These are phyloP conservation scores for Octonoba sinensis DNA, from an alignment of 2,888 invertebrate species.

Conservation along the genomic window DNA sequence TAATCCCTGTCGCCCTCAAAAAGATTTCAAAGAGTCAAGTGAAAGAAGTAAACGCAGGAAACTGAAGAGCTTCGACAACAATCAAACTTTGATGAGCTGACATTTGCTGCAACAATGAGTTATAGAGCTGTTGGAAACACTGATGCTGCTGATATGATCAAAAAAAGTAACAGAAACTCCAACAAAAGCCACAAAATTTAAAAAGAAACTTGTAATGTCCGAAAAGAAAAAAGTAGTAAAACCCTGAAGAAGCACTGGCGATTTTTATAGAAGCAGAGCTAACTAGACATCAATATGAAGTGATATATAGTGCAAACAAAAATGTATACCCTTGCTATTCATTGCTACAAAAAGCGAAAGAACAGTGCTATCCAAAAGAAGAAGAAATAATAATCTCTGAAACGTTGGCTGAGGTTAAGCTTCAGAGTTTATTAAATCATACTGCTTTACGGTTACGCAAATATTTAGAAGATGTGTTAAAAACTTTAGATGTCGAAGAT, in stretches of 20 bases:
- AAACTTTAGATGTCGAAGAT: not conserved
- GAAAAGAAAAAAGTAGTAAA: not conserved
- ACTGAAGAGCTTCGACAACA: not conserved
- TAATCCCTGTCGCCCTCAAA: not conserved
- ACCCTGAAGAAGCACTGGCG: slow-evolving; percentile 15
- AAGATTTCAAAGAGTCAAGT: not conserved
- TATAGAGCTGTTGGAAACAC: not conserved
- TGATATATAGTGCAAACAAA: slow-evolving; percentile 13
- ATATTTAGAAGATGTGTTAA: slow-evolving; percentile 1
- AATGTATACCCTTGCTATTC: slow-evolving; percentile 21
- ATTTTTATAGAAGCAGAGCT: slow-evolving; percentile 21
- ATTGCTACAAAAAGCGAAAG: slow-evolving; percentile 7
- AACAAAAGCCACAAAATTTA: slow-evolving; percentile 6
- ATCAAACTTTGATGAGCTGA: not conserved
- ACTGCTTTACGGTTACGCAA: not conserved
- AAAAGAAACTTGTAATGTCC: not conserved
- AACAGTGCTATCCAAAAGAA: not conserved
- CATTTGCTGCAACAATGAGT: not conserved
- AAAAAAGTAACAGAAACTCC: not conserved
- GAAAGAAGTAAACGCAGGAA: slow-evolving; percentile 1
- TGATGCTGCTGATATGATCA: not conserved
- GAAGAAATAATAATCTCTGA: not conserved
- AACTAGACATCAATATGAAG: slow-evolving; percentile 21
- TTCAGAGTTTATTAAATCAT: slow-evolving; percentile 7
- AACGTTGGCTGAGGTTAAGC: not conserved